Evolutionary conservation across 2,113 vertebrate species (phyloP).

Genomic region (Oxyruncus cristatus): DNA sequence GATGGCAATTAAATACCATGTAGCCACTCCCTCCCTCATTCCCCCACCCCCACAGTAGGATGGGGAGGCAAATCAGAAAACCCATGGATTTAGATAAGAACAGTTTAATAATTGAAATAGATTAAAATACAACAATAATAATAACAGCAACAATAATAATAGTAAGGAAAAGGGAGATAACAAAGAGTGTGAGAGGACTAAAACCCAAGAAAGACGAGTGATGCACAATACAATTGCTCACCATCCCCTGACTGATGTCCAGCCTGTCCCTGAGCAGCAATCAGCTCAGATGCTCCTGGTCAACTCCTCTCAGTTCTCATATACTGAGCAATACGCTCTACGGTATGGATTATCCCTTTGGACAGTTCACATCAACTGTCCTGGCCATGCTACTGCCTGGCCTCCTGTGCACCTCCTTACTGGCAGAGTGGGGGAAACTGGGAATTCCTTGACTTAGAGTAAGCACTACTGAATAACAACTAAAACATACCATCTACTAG

Average conservation of each 20-base stretch:
- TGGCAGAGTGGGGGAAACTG: neutral
- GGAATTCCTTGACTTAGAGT: neutral
- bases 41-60: neutral
- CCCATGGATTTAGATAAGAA: neutral
- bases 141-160: neutral
- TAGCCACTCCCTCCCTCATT: neutral
- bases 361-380: neutral
- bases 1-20: neutral
- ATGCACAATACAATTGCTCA: neutral
- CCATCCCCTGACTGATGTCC: neutral
- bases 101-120: neutral
- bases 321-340: neutral
- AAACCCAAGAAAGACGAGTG: neutral
- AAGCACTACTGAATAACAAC: neutral
- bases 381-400: rapidly evolving
- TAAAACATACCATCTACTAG: neutral
- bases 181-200: neutral
- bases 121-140: neutral
- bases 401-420: neutral
- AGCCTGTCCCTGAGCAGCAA: neutral
- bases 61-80: neutral
- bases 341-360: neutral
- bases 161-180: neutral
- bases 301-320: neutral
- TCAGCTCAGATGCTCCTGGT: neutral